Base-by-base conservation (phyloP, 2,113 vertebrate genomes). In the Clupea harengus region DNA sequence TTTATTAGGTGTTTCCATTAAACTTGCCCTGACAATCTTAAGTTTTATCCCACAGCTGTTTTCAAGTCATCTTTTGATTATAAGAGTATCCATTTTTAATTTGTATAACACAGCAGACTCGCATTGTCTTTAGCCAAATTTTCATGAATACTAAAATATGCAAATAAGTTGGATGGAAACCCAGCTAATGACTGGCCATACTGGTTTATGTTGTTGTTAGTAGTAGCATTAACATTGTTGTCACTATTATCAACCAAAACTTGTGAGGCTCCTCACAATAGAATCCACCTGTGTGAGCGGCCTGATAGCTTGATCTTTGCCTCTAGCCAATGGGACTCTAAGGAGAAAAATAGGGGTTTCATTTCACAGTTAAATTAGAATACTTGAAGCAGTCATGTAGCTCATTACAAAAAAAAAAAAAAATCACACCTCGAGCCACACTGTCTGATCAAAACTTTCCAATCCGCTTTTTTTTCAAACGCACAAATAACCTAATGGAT, bases 401-500 rank as follows among this genome's bases (percentile, higher is more conserved):
- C 72, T 44, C 72, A 39, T 75, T 75, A 75, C 28, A 86, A 75
- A 45, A 6, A 39, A 81, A 81, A 84, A 45, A 17, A 17, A 6
- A 9, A 5, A 46, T 84, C 64, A 81, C 15, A 85, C 83, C 52
- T 75, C 82, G 45, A 75, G 84, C 57, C 82, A 75, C 82, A 50
- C 46, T 78, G 57, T 54, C 83, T 49, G 28, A 88, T 84, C 82
- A 72, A 86, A 85, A 84, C 85, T 85, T 45, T 85, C 64, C 47
- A 45, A 45, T 87, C 82, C 50, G 45, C 72, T 78, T 78, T 39
- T 78, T 39, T 86, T 86, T 85, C 28, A 50, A 81, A 75, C 82
- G 83, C 81, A 84, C 84, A 84, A 88, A 89, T 84, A 89, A 60
- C 82, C 49, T 64, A 83, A 49, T n/a, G 86, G 83, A 90, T 90